Conservation (phyloP, 2,888 invertebrate species). For the Drosophila antonietae region DNA sequence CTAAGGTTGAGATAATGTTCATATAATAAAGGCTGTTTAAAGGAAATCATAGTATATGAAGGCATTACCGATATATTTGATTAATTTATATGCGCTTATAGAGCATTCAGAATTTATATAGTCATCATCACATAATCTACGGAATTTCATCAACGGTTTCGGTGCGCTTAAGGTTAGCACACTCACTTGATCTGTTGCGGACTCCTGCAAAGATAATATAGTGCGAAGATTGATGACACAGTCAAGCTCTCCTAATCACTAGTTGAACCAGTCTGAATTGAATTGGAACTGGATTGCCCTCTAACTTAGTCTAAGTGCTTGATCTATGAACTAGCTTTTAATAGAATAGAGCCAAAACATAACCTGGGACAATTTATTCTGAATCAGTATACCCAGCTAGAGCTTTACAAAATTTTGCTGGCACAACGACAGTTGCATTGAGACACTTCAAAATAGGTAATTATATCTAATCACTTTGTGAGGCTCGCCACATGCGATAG, state of each 20-base stretch:
- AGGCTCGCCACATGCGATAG: conserved; percentile 11
- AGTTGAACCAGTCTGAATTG: not conserved
- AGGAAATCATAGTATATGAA: too few relatives aligned
- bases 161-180: not conserved
- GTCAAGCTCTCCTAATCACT: too few relatives aligned
- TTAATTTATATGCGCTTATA: not conserved
- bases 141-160: conserved; percentile 1
- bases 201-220: not conserved
- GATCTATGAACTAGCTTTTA: not conserved
- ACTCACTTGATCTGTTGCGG: not conserved
- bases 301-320: not conserved
- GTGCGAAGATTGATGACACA: not conserved
- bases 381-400: not conserved
- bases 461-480: conserved; percentile 7
- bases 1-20: not conserved
- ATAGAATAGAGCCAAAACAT: not conserved
- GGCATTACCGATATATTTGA: too few relatives aligned
- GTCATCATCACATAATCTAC: not conserved
- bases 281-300: not conserved
- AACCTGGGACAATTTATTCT: not conserved
- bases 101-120: not conserved
- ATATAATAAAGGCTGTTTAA: not conserved
- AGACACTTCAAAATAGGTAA: not conserved
- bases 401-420: not conserved
- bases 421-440: not conserved